These are phyloP conservation scores for Drosophila teissieri DNA, from an alignment of 1,140 invertebrate species.

Conservation along the genomic window DNA sequence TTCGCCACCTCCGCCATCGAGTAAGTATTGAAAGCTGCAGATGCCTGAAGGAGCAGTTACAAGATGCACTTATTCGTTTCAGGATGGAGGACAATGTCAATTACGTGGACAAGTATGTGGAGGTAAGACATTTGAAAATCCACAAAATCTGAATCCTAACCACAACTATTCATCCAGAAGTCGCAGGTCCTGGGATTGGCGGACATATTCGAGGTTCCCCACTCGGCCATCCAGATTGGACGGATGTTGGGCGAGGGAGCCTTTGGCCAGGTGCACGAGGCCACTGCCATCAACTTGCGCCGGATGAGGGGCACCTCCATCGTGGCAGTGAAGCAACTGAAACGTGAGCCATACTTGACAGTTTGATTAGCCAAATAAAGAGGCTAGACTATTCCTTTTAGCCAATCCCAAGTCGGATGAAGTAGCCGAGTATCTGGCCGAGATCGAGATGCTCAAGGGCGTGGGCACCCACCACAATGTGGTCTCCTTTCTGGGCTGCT, in stretches of 20 bases:
- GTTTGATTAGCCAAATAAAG: neutral
- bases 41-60: neutral
- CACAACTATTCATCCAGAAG: conserved; percentile 30
- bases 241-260: conserved; percentile 89
- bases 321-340: conserved; percentile 91
- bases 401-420: conserved; percentile 86
- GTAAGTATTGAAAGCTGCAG: conserved; percentile 26
- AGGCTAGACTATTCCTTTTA: conserved; percentile 6
- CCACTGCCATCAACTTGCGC: conserved; percentile 85
- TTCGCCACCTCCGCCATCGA: conserved; percentile 54
- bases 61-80: neutral
- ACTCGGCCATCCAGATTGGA: conserved; percentile 79
- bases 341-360: conserved; percentile 84
- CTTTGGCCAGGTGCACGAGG: conserved; percentile 90
- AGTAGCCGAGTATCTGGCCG: conserved; percentile 88
- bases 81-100: conserved; percentile 83
- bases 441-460: conserved; percentile 92
- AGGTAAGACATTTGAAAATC: conserved; percentile 41
- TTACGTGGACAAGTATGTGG: conserved; percentile 78
- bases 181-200: conserved; percentile 70
- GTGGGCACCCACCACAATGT: conserved; percentile 92
- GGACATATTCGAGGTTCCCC: conserved; percentile 77
- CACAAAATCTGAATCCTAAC: neutral
- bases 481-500: conserved; percentile 91
- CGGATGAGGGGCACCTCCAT: conserved; percentile 85